Evolutionary conservation across 2,113 vertebrate genomes (phyloP).

Genomic region (Chaenocephalus aceratus): DNA sequence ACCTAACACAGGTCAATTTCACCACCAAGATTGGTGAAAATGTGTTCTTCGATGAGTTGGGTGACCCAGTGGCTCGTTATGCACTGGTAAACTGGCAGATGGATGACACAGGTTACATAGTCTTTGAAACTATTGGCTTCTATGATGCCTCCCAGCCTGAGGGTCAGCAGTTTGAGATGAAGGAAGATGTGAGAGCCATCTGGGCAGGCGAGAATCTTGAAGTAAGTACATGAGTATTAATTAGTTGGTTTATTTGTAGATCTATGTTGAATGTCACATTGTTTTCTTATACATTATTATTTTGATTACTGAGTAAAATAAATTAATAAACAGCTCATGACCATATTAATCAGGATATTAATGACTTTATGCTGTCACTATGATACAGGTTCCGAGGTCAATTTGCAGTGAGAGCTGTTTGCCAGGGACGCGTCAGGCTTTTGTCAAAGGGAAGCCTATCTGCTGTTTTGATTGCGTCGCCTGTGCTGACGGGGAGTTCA

Average conservation of each 20-base stretch:
- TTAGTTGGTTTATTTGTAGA: neutral
- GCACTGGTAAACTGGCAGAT: conserved; percentile 85
- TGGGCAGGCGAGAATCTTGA: conserved; percentile 76
- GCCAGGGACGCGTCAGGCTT: conserved; percentile 78
- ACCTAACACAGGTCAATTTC: conserved; percentile 81
- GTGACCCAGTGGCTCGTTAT: conserved; percentile 83
- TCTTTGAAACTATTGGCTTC: conserved; percentile 80
- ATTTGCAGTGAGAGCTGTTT: conserved; percentile 84
- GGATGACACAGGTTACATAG: conserved; percentile 69
- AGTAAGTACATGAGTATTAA: conserved; percentile 50
- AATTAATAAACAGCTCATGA: no score
- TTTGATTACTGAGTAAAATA: no score
- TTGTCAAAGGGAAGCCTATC: conserved; percentile 81
- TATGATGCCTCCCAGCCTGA: conserved; percentile 81
- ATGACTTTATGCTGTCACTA: neutral
- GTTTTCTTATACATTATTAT: neutral
- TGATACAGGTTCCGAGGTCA: conserved; percentile 78
- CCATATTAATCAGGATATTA: neutral
- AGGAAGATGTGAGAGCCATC: conserved; percentile 65
- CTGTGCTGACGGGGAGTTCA: conserved; percentile 84
- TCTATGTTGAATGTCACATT: neutral
- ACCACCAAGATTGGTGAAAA: conserved; percentile 80
- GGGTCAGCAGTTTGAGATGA: conserved; percentile 81
- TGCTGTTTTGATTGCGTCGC: conserved; percentile 86
- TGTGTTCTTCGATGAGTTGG: conserved; percentile 80